A percentile compares a stretch with the other conserved stretches of the same genome.
These are phyloP conservation scores for Aplocera efformata DNA, from an alignment of 2,888 invertebrate species.

Conservation along the genomic window DNA sequence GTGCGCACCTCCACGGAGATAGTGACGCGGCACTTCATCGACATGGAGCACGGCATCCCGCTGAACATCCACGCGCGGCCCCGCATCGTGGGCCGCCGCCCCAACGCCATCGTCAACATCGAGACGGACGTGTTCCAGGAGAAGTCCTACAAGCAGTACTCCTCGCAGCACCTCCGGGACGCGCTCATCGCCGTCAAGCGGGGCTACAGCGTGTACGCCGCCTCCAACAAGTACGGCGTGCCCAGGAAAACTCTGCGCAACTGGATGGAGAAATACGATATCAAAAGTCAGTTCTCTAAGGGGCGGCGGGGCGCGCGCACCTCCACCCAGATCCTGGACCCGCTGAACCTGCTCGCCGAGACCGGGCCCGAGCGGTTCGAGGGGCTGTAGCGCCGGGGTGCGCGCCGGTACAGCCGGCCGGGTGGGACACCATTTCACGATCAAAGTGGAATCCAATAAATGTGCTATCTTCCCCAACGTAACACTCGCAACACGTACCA, in stretches of 20 bases:
- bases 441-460: too few relatives aligned
- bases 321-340: slow-evolving; percentile 56
- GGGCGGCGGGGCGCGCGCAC: slow-evolving; percentile 65
- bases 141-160: slow-evolving; percentile 76
- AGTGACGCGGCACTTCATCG: slow-evolving; percentile 72
- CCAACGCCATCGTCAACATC: slow-evolving; percentile 70
- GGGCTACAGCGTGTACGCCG: slow-evolving; percentile 78
- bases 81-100: slow-evolving; percentile 63
- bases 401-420: too few relatives aligned
- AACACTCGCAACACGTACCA: too few relatives aligned
- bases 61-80: slow-evolving; percentile 70
- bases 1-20: slow-evolving; percentile 72
- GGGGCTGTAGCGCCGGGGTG: slow-evolving; percentile 17
- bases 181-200: slow-evolving; percentile 75
- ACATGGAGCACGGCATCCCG: slow-evolving; percentile 70
- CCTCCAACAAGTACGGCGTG: slow-evolving; percentile 78
- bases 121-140: slow-evolving; percentile 75
- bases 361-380: slow-evolving; percentile 54
- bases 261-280: slow-evolving; percentile 81
- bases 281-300: slow-evolving; percentile 76
- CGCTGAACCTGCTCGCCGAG: slow-evolving; percentile 62
- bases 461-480: too few relatives aligned
- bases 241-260: slow-evolving; percentile 78
- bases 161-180: slow-evolving; percentile 71
- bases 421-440: too few relatives aligned